Evolutionary conservation across 2,797 vertebrate species (phyloP).

Genomic region (Sebastes kiyomatsui): DNA sequence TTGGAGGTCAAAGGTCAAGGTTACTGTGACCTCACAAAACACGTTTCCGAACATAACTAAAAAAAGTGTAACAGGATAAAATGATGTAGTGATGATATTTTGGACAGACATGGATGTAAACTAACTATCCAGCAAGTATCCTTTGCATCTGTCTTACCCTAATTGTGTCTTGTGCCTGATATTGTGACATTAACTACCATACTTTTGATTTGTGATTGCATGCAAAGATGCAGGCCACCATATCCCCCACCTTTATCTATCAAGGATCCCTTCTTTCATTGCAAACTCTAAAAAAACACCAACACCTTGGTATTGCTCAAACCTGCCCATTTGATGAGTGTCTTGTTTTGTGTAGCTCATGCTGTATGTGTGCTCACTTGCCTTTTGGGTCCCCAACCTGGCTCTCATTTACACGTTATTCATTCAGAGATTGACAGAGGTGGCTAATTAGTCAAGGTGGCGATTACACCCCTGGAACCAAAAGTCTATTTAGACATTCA

Average conservation of each 20-base stretch:
- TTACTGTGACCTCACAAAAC: too few relatives aligned
- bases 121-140: background rate
- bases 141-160: background rate
- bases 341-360: background rate
- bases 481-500: slow-evolving; percentile 31
- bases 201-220: background rate
- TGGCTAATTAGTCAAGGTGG: slow-evolving; percentile 41
- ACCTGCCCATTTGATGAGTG: background rate
- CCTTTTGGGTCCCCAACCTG: background rate
- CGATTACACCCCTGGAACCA: slow-evolving; percentile 39
- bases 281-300: background rate
- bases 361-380: background rate
- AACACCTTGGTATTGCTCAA: background rate
- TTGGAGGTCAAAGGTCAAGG: too few relatives aligned
- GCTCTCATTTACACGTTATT: slow-evolving; percentile 19
- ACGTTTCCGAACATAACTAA: too few relatives aligned
- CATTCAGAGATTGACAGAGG: slow-evolving; percentile 30
- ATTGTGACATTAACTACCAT: background rate
- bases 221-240: background rate
- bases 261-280: background rate
- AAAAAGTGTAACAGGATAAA: too few relatives aligned
- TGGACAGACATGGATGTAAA: too few relatives aligned
- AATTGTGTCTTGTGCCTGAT: background rate
- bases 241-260: too few relatives aligned
- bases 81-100: too few relatives aligned